Evolutionary conservation across 2,888 invertebrate species (phyloP).

Genomic region (Apocheima hispidaria): DNA sequence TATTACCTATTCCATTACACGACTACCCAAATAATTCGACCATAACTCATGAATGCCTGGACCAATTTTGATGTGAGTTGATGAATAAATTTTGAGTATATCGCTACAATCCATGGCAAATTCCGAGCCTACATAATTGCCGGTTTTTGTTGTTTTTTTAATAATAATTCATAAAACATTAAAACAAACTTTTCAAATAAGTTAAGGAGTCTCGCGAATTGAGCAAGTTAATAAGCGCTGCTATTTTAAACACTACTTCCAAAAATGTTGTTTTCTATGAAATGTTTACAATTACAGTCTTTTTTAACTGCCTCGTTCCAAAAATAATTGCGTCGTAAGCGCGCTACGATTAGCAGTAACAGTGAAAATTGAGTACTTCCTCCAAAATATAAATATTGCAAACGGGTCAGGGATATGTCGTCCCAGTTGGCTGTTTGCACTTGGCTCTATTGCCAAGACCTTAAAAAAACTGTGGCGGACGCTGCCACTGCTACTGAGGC

Average conservation of each 20-base stretch:
- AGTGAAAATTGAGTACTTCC: slow-evolving; percentile 50
- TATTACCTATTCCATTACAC: no score
- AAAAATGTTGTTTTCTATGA: slow-evolving; percentile 13
- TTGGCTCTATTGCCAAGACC: slow-evolving; percentile 45
- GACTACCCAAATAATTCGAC: no score
- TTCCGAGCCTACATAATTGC: no score
- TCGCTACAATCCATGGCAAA: no score
- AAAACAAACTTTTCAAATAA: no score
- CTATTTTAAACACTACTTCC: neutral
- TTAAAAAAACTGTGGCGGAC: slow-evolving; percentile 30
- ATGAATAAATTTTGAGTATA: no score
- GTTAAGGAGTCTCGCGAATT: no score
- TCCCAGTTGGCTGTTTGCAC: slow-evolving; percentile 63
- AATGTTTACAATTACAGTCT: slow-evolving; percentile 14
- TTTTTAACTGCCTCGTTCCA: slow-evolving; percentile 21
- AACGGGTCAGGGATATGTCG: slow-evolving; percentile 67
- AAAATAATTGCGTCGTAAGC: slow-evolving; percentile 42
- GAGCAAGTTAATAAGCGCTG: neutral
- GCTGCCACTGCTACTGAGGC: slow-evolving; percentile 14
- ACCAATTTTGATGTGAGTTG: no score
- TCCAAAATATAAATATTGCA: slow-evolving; percentile 51
- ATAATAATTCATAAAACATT: no score
- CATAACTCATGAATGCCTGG: no score
- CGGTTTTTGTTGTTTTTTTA: no score
- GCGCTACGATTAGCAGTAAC: slow-evolving; percentile 42